Evolutionary conservation across 2,113 vertebrate genomes (phyloP), one percentile per base, ranked within the genome.

Genomic region (Lipophrys pholis): DNA sequence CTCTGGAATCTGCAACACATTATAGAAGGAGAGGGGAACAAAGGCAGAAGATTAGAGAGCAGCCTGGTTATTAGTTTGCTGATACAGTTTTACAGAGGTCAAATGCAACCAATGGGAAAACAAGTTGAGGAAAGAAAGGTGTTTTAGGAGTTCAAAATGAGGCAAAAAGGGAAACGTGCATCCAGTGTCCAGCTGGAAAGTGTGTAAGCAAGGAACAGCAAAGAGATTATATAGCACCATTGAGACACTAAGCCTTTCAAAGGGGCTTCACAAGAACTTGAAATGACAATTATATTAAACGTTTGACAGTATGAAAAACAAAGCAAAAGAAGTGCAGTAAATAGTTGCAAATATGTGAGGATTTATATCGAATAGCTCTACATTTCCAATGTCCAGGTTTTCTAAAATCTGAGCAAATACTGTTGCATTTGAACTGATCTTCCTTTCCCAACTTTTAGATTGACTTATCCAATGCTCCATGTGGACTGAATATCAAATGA

Each of bases 1-100:
- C 90, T 91, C 92, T 90, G 93, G 93, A 95, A 93, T 94, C 94
- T 94, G 91, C 92, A 94, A 94, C 93, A 88, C 83, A 92, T 91
- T 93, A 93, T 76, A n/a, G 68, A 87, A 81, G 42, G 70, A 78
- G 71, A 79, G 63, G 86, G 73, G 85, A 91, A 92, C 92, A 87
- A 84, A 91, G 85, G 80, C 65, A 76, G 83, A 43, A 87, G 84
- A 91, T 90, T 91, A 87, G 82, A 84, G 83, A 71, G 66, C 67
- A 58, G 81, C 64, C 57, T 66, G 63, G 82, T 87, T 93, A 92
- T 91, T 91, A 89, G 86, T 87, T 87, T 89, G 78, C 88, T 87
- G 84, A 90, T 91, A 87, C 70, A 83, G 81, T 91, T 94, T 94
- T 91, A 92, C 87, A 86, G 85, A 86, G 85, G 80, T 89, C 89